Evolutionary conservation across 2,888 invertebrate genomes (phyloP).

Genomic region (Pocota personata): DNA sequence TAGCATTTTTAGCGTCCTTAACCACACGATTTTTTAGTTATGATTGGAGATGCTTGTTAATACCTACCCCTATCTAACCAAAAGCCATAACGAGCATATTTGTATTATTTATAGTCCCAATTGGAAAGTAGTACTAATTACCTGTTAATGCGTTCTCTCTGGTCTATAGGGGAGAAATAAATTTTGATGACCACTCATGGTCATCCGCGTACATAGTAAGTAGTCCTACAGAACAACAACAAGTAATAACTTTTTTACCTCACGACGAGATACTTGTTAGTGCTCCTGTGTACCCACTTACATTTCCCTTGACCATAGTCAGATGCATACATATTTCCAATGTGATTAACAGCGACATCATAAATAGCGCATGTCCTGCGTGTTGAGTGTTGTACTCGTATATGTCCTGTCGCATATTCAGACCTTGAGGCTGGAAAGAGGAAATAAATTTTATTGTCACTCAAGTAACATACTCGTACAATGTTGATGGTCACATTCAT

Average conservation of each 20-base stretch:
- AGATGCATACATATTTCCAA: neutral
- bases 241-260: conserved; percentile 27
- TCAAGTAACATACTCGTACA: neutral
- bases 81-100: neutral
- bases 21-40: conserved; percentile 2
- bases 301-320: too few relatives aligned
- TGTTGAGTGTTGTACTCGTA: conserved; percentile 11
- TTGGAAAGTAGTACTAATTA: neutral
- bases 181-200: conserved; percentile 22
- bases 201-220: too few relatives aligned
- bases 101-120: conserved; percentile 5
- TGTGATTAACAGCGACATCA: neutral
- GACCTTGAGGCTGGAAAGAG: neutral
- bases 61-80: neutral
- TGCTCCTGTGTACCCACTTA: conserved; percentile 3
- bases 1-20: too few relatives aligned
- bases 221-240: neutral
- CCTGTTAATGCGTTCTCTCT: conserved; percentile 1
- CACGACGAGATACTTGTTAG: neutral
- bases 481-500: conserved; percentile 8
- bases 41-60: neutral
- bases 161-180: neutral
- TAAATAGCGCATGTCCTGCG: conserved; percentile 15
- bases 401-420: conserved; percentile 8
- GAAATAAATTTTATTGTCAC: conserved; percentile 27